Conservation (phyloP, 1,140 invertebrate genomes). For the Mamestra configurata region DNA sequence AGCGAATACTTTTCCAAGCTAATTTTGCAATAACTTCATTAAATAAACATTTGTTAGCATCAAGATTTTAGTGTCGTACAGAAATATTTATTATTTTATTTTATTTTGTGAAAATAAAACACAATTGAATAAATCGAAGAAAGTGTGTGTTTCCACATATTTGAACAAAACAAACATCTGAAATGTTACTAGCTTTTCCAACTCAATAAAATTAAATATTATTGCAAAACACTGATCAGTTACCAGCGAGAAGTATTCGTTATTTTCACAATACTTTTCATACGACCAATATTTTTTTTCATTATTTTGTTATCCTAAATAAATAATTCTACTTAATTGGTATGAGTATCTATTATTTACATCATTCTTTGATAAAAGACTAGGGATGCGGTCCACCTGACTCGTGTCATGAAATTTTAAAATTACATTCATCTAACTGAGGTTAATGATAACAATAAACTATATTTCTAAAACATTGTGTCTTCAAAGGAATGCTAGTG, state of each 20-base stretch:
- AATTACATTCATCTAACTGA: slow-evolving; percentile 23
- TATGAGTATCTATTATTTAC: slow-evolving; percentile 86
- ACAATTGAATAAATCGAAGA: no score
- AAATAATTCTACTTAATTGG: slow-evolving; percentile 84
- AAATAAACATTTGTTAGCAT: not conserved
- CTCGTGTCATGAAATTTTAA: slow-evolving; percentile 46
- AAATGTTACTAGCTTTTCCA: not conserved
- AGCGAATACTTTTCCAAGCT: slow-evolving; percentile 52
- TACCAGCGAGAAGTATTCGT: slow-evolving; percentile 55
- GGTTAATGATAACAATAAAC: slow-evolving; percentile 47
- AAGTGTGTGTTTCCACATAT: no score
- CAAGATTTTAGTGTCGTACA: not conserved
- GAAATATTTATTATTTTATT: not conserved
- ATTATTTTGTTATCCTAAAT: slow-evolving; percentile 76
- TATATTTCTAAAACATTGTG: slow-evolving; percentile 29
- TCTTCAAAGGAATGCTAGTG: not conserved
- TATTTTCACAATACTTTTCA: slow-evolving; percentile 67
- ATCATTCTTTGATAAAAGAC: slow-evolving; percentile 82
- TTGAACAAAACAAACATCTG: no score
- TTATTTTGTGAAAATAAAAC: no score
- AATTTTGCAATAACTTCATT: slow-evolving; percentile 48
- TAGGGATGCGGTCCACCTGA: slow-evolving; percentile 59
- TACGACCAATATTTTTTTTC: slow-evolving; percentile 75
- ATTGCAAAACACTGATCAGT: slow-evolving; percentile 42
- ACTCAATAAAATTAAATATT: slow-evolving; percentile 30